Base-by-base conservation (phyloP, 2,888 invertebrate species). In the Augochlorella aurata region DNA sequence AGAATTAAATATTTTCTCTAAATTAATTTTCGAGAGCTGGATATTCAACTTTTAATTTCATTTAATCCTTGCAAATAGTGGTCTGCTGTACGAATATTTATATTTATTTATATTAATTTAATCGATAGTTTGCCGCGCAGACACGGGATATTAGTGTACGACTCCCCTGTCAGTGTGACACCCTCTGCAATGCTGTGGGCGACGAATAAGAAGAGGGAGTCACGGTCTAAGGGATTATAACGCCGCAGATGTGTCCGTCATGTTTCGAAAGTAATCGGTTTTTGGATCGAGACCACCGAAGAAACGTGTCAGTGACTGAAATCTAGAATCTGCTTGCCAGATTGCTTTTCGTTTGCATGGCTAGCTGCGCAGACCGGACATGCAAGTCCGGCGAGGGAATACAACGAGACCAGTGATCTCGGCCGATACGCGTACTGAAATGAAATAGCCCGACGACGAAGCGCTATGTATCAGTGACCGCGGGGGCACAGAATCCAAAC, bases 281-380 rank as follows among this genome's bases (percentile, higher is more conserved):
- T 81, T 75, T 38, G 75, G 76, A 84, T 81, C 78, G 75, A 49
- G 70, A 73, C 68, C 54, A 70, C 63, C 73, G 67, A 77, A 78
- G 81, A 75, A 81, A 84, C 38, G 18, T 63, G 63, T 63, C 18
- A 18, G 18, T 16, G 1, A 49, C 18, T 9, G 63, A 38, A 61
- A 84, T 81, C 81, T 78, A 70, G 69, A 68, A 74, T 80, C 73
- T 70, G 77, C 75, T 74, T 68, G 45, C 61, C 38, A 18, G 63
- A 61, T 61, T 61, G 61, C 24, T 61, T 61, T 61, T 29, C 61
- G 61, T 18, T 24, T 61, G 29, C 61, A 61, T 1, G 61, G 61
- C 29, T 61, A 29, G 29, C 61, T 18, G 61, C 8, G 21, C 18
- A 18, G 8, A 9, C 63, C 18, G 63, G 63, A 38, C 38, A 18